These are phyloP conservation scores for Horisme vitalbata DNA, from an alignment of 2,888 invertebrate genomes.

Conservation along the genomic window DNA sequence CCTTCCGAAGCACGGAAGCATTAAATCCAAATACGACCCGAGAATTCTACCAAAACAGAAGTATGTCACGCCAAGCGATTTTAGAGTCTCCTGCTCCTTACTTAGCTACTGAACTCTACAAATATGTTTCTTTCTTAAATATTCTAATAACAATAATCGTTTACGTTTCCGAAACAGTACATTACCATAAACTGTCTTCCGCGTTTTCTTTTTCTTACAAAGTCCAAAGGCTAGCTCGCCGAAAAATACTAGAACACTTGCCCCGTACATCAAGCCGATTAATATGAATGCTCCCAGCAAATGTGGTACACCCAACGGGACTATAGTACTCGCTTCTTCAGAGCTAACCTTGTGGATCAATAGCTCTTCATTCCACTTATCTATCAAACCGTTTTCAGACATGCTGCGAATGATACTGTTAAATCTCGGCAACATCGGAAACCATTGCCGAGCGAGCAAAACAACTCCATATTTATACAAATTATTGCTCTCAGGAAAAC, in stretches of 20 bases:
- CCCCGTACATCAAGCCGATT: constrained; percentile 66
- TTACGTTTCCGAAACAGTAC: background rate
- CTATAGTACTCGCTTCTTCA: constrained; percentile 57
- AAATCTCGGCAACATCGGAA: constrained; percentile 68
- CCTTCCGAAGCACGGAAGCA: too few relatives aligned
- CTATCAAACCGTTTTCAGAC: constrained; percentile 74
- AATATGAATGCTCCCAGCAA: constrained; percentile 76
- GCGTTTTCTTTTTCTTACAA: constrained; percentile 19
- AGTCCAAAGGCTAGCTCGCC: constrained; percentile 48
- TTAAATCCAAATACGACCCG: too few relatives aligned
- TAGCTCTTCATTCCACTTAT: constrained; percentile 75
- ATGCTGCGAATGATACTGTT: constrained; percentile 74
- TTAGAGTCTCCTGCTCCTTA: too few relatives aligned
- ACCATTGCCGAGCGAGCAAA: constrained; percentile 71
- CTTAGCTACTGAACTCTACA: too few relatives aligned
- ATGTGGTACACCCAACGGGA: constrained; percentile 66
- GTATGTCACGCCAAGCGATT: too few relatives aligned
- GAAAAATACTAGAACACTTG: constrained; percentile 62
- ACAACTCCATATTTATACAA: constrained; percentile 79
- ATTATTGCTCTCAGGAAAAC: constrained; percentile 72
- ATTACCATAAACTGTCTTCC: constrained; percentile 4
- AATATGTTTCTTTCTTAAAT: constrained; percentile 1
- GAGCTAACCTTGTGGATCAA: constrained; percentile 52
- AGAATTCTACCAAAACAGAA: too few relatives aligned
- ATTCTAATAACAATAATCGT: background rate